Conservation (phyloP, 2,113 vertebrate species). For the Nannospalax galili region DNA sequence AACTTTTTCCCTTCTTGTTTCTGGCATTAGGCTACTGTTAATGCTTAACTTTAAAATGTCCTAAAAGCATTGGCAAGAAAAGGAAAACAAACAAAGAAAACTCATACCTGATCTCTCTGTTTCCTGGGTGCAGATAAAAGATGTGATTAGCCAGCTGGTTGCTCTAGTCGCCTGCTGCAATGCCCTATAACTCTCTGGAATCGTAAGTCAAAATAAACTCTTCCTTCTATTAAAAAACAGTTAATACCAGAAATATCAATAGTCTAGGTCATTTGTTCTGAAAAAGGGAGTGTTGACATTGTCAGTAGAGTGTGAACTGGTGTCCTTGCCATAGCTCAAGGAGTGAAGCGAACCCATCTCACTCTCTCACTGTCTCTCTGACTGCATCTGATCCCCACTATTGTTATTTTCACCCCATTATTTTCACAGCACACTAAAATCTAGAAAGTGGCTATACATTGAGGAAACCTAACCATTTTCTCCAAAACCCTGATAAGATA, state of each 20-base stretch:
- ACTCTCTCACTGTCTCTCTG: neutral
- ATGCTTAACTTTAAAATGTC: constrained; percentile 33
- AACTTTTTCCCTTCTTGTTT: constrained; percentile 1
- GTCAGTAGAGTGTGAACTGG: neutral
- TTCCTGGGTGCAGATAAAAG: neutral
- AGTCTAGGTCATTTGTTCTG: neutral
- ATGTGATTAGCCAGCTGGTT: neutral
- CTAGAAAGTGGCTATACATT: neutral
- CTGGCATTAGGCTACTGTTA: constrained; percentile 42
- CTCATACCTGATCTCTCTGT: too few species aligned
- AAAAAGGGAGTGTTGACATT: neutral
- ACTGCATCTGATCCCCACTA: neutral
- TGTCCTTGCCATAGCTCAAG: neutral
- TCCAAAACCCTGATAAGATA: neutral
- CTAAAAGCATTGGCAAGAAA: constrained; percentile 16
- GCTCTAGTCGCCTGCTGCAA: neutral
- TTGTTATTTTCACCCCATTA: neutral
- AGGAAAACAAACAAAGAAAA: constrained; percentile 16
- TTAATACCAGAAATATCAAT: neutral
- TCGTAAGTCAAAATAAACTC: neutral
- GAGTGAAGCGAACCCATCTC: neutral
- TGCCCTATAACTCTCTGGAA: neutral
- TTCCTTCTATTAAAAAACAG: too few species aligned
- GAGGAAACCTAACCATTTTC: constrained; percentile 9
- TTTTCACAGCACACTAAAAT: neutral